Base-by-base conservation (phyloP, 37 sponge, comb jelly and placozoan species). In the Axinella damicornis region DNA sequence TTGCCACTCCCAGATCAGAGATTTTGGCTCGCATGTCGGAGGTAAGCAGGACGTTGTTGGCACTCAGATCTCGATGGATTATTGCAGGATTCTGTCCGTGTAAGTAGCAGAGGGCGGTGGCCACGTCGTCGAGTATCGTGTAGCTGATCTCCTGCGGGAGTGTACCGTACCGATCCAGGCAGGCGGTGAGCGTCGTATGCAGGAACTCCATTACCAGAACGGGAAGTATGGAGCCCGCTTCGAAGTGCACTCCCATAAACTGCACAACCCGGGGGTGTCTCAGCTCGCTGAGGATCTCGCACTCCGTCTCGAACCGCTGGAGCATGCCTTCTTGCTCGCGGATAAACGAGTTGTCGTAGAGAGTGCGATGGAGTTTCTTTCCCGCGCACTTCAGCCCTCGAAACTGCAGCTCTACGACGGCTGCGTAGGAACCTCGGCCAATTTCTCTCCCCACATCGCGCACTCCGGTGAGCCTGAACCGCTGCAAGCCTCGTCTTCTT, bases 41-140 rank as follows among this genome's bases (percentile, higher is more conserved):
- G 17, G 46, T 52, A 16, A 87, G n/a, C 1, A 87, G 71, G 37
- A 87, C 71, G 57, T 87, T 87, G 46, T 87, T 87, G 16, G 87
- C 58, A 33, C 54, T 73, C 21, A 87, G 74, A 28, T 87, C 87
- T 17, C 87, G 80, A 61, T 87, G 87, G 13, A 79, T 71, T 19
- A 87, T 37, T 11, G 65, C 35, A 17, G 80, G 80, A 4, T 17
- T 21, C 20, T 60, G 73, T 18, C 35, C 33, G 66, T 87, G 87
- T 5, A 87, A 65, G 65, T 79, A 87, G 62, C 27, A 46, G 34
- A 87, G 61, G 54, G 78, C 87, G 27, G 32, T 31, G 19, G 80
- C 80, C 0, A 87, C 80, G 53, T 87, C 80, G 30, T 34, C 32
- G 27, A 87, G 60, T 20, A 87, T 68, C 12, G 34, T 68, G 69